phyloP scores from a whole-genome alignment of 1,140 invertebrate genomes.

The Coelopa frigida region DNA sequence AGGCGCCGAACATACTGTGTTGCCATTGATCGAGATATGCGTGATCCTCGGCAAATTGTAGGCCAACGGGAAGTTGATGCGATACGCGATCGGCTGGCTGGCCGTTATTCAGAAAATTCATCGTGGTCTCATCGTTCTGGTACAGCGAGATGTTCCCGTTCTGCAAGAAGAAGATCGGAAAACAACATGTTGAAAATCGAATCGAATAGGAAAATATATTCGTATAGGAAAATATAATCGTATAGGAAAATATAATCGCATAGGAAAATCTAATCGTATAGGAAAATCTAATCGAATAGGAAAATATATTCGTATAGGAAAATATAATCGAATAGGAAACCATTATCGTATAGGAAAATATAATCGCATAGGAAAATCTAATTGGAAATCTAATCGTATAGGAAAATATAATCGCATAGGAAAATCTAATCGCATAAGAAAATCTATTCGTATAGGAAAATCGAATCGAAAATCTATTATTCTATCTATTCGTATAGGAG shows the following conservation, averaged over 20 bases:
- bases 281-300: too few relatives aligned
- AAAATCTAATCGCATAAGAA: too few relatives aligned
- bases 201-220: neutral
- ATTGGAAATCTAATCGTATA: neutral
- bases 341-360: too few relatives aligned
- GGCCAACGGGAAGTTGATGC: constrained; percentile 10
- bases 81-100: constrained; percentile 12
- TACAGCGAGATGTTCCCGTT: constrained; percentile 6
- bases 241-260: neutral
- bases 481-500: too few relatives aligned
- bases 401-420: neutral
- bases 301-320: too few relatives aligned
- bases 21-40: constrained; percentile 9
- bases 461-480: too few relatives aligned
- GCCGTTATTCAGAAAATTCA: constrained; percentile 5
- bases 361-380: neutral
- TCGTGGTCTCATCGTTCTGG: constrained; percentile 1
- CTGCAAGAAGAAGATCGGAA: neutral
- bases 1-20: constrained; percentile 3
- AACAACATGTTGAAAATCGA: neutral
- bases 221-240: neutral
- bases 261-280: too few relatives aligned
- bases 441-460: too few relatives aligned
- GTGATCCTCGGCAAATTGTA: constrained; percentile 14
- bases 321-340: too few relatives aligned